These are phyloP conservation scores for Beaufortia kweichowensis DNA, from an alignment of 2,113 vertebrate genomes.

Conservation along the genomic window DNA sequence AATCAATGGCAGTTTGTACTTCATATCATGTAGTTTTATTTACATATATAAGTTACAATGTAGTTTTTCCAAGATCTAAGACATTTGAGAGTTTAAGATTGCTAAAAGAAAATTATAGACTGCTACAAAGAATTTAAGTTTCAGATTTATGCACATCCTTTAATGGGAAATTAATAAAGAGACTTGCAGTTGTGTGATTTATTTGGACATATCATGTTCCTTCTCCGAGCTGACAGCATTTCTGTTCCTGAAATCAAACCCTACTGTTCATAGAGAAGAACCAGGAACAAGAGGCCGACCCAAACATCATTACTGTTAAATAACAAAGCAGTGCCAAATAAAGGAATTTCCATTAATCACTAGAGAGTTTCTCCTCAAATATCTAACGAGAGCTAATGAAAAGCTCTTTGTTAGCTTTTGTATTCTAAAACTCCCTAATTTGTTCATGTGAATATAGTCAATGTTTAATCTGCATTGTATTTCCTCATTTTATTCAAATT, in stretches of 20 bases:
- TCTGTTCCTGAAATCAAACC: slow-evolving; percentile 37
- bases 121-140: not conserved
- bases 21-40: too few species aligned
- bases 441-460: not conserved
- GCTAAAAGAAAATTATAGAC: not conserved
- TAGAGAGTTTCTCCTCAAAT: not conserved
- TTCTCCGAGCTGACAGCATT: not conserved
- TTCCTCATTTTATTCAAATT: slow-evolving; percentile 61
- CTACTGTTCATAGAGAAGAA: not conserved
- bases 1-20: too few species aligned
- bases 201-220: not conserved
- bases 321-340: slow-evolving; percentile 6
- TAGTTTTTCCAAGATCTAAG: too few species aligned
- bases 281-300: slow-evolving; percentile 1
- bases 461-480: slow-evolving; percentile 51
- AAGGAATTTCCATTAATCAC: not conserved
- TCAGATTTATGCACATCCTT: not conserved
- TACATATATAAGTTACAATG: too few species aligned
- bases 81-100: not conserved
- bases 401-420: slow-evolving; percentile 16
- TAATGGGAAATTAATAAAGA: not conserved
- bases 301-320: not conserved
- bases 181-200: not conserved
- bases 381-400: not conserved
- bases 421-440: not conserved